These are phyloP conservation scores for Leucoma salicis DNA, from an alignment of 2,888 invertebrate species.

Conservation along the genomic window DNA sequence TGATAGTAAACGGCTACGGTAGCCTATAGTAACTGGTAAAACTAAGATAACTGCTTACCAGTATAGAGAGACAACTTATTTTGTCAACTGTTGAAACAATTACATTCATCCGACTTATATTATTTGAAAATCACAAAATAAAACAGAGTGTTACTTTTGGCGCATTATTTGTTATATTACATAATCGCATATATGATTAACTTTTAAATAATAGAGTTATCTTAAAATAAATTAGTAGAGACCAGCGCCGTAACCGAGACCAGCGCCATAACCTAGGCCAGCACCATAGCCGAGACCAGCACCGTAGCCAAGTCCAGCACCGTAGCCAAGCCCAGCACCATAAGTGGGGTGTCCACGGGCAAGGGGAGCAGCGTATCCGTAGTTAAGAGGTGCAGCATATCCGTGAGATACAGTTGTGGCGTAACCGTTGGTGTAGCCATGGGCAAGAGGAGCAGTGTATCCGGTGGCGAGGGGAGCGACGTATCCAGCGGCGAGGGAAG, in stretches of 20 bases:
- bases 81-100: too few relatives aligned
- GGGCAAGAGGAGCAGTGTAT: conserved; percentile 46
- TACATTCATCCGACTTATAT: too few relatives aligned
- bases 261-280: not conserved
- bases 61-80: too few relatives aligned
- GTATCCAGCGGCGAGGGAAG: conserved; percentile 46
- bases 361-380: conserved; percentile 24
- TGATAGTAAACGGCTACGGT: too few relatives aligned
- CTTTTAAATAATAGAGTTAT: too few relatives aligned
- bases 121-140: too few relatives aligned
- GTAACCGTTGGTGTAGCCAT: conserved; percentile 34
- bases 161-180: too few relatives aligned
- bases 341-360: conserved; percentile 37
- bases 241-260: not conserved
- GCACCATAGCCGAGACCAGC: not conserved
- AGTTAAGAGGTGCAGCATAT: conserved; percentile 13
- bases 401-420: conserved; percentile 20
- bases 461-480: conserved; percentile 46
- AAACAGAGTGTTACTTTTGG: too few relatives aligned
- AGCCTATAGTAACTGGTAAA: too few relatives aligned
- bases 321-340: conserved; percentile 24
- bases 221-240: too few relatives aligned
- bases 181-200: too few relatives aligned
- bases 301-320: not conserved
- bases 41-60: too few relatives aligned